Evolutionary conservation across 2,888 invertebrate genomes (phyloP).

Genomic region (Stenodema calcarata): DNA sequence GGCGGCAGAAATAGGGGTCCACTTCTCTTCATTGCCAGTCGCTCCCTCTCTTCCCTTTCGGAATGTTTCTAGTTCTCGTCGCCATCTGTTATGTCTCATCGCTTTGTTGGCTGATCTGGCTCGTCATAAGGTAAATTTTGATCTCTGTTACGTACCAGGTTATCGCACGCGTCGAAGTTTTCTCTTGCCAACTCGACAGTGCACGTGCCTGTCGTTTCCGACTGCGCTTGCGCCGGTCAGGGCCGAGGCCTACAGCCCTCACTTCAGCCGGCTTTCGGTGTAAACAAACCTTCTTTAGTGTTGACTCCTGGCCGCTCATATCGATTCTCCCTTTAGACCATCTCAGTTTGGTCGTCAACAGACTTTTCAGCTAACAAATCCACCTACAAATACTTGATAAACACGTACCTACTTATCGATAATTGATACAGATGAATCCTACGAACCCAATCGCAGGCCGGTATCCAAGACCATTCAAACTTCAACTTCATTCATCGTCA

Average conservation of each 20-base stretch:
- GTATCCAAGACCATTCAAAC: too few species aligned
- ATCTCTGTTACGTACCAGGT: not conserved
- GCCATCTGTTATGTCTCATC: constrained; percentile 41
- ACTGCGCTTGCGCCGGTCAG: not conserved
- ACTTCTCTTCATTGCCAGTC: constrained; percentile 24
- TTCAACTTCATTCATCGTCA: too few species aligned
- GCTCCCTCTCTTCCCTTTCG: constrained; percentile 34
- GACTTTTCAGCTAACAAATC: not conserved
- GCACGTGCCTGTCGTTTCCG: not conserved
- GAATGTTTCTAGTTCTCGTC: constrained; percentile 46
- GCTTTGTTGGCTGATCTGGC: constrained; percentile 42
- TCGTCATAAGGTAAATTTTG: constrained; percentile 25
- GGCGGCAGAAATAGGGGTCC: constrained; percentile 25
- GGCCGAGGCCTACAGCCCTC: not conserved
- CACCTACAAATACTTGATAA: too few species aligned
- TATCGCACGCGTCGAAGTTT: not conserved
- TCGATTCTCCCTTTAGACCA: not conserved
- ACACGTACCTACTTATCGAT: too few species aligned
- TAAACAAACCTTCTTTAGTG: constrained; percentile 3
- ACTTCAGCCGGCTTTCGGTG: constrained; percentile 11
- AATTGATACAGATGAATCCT: too few species aligned
- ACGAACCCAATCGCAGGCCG: too few species aligned
- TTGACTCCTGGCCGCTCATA: not conserved
- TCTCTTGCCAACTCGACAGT: not conserved
- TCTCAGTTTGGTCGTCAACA: not conserved